Percentiles rank a stretch among this genome's conserved stretches.
phyloP scores from a whole-genome alignment of 1,140 invertebrate species.

The Drosophila subobscura region DNA sequence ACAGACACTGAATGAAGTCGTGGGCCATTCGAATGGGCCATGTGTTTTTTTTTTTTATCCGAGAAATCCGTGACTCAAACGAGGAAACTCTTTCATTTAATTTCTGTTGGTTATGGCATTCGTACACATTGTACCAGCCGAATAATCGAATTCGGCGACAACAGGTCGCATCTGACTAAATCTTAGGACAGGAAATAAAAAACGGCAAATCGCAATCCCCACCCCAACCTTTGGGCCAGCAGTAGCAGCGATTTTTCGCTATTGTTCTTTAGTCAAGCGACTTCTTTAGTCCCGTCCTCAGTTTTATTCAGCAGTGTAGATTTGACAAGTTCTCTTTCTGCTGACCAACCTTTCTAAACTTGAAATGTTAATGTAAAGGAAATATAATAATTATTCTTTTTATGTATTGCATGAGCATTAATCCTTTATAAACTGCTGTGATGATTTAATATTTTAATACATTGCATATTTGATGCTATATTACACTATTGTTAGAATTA shows the following conservation, averaged over 20 bases:
- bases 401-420: neutral
- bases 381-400: constrained; percentile 45
- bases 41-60: constrained; percentile 11
- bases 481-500: too few relatives aligned
- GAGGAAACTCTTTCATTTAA: constrained; percentile 38
- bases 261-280: constrained; percentile 49
- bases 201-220: constrained; percentile 11
- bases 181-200: constrained; percentile 21
- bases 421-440: neutral
- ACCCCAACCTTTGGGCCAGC: constrained; percentile 1
- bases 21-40: constrained; percentile 26
- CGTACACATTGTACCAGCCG: constrained; percentile 19
- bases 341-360: neutral
- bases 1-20: constrained; percentile 8
- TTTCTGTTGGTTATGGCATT: constrained; percentile 18
- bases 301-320: neutral
- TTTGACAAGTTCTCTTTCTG: constrained; percentile 4
- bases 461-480: too few relatives aligned
- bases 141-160: constrained; percentile 15
- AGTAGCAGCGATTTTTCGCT: constrained; percentile 15
- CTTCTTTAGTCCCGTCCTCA: neutral
- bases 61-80: constrained; percentile 48
- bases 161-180: constrained; percentile 28
- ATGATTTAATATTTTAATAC: too few relatives aligned
- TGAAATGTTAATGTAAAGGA: constrained; percentile 40